A percentile compares a stretch with the other conserved stretches of the same genome.
Conservation (phyloP, 2,888 invertebrate genomes). For the Autographa gamma region DNA sequence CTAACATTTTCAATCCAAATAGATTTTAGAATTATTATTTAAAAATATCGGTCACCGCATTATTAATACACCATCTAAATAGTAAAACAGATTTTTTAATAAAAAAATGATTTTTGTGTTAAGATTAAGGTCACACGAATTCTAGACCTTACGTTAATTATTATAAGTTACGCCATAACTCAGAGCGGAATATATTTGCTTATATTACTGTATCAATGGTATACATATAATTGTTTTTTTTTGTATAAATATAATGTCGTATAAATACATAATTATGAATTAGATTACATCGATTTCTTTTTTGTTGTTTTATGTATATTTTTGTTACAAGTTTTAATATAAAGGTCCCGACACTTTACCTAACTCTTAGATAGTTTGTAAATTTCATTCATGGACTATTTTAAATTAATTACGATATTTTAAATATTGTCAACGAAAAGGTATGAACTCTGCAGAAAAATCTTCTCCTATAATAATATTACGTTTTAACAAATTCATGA, state of each 20-base stretch:
- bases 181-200: not conserved
- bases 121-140: slow-evolving; percentile 33
- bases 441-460: too few species aligned
- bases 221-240: not conserved
- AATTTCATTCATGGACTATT: too few species aligned
- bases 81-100: not conserved
- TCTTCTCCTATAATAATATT: too few species aligned
- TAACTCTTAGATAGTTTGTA: too few species aligned
- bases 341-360: too few species aligned
- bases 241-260: not conserved
- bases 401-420: too few species aligned
- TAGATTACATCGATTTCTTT: not conserved
- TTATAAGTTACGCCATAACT: slow-evolving; percentile 23
- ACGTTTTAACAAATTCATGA: too few species aligned
- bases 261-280: too few species aligned
- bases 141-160: slow-evolving; percentile 7
- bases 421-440: too few species aligned
- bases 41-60: not conserved
- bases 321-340: too few species aligned
- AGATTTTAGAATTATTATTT: too few species aligned
- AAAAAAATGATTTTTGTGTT: slow-evolving; percentile 14
- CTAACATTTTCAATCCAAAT: too few species aligned
- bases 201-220: slow-evolving; percentile 16
- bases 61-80: not conserved
- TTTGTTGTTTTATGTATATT: not conserved